Evolutionary conservation across 2,888 invertebrate genomes (phyloP), one percentile per base, ranked within the genome.

Genomic region (Phytoseiulus persimilis): DNA sequence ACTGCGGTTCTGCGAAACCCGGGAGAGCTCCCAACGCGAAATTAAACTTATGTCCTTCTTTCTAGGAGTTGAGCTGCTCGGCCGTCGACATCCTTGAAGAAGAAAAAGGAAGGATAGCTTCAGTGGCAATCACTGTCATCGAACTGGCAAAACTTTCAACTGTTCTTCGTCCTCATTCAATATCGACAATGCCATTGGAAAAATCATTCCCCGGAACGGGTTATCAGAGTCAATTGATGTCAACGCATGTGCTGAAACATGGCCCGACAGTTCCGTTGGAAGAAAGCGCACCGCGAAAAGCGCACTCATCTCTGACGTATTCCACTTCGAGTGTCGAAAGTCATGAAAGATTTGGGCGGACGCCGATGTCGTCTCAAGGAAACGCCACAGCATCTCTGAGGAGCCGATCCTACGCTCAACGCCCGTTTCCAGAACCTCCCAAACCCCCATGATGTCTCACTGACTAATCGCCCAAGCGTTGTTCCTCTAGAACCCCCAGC

Each of bases 61-160:
- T 92, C 92, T 94, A 96, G 97, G 97, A 96, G 93, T 94, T 97
- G 91, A 95, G 97, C 92, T 97, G 97, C 93, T 96, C 96, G 93
- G 95, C 97, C 83, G 95, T 96, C 83, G 97, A 97, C 93, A 96
- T 98, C n/a, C 94, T 98, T 87, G 97, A 97, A 93, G 97, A 97
- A 90, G 95, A 92, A 89, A 33, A 45, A n/a, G 92, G 96, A 92
- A 96, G 96, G 0, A 94, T 96, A 28, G 96, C 96, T 0, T 95
- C 96, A 92, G 95, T 97, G 33, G 97, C 97, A 89, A 95, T 96
- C 91, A 97, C 97, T 0, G 97, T 97, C 32, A 95, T 95, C 0
- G 96, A 97, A 93, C 93, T 97, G 31, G 94, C 97, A 90, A 94
- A 91, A 31, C 87, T 87, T 39, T 87, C 87, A n/a, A 87, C 87